Evolutionary conservation across 1,140 invertebrate species (phyloP).

Genomic region (Drosophila watanabei): DNA sequence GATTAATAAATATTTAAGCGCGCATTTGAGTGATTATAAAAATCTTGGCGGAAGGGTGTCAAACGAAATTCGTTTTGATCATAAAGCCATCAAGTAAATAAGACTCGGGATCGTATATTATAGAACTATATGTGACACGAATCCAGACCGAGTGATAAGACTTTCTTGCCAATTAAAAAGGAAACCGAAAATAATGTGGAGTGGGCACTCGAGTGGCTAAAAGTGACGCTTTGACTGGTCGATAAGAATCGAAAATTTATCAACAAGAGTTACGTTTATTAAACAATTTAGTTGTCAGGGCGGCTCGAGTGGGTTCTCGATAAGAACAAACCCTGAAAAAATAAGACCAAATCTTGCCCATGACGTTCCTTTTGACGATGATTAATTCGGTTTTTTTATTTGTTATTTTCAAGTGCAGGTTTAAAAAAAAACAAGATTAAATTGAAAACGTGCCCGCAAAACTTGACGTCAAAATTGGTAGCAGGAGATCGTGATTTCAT

Average conservation of each 20-base stretch:
- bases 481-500: conserved; percentile 12
- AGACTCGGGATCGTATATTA: conserved; percentile 1
- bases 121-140: conserved; percentile 25
- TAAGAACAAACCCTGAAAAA: conserved; percentile 43
- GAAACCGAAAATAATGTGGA: conserved; percentile 46
- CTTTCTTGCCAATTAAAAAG: conserved; percentile 36
- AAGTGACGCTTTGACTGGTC: conserved; percentile 45
- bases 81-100: conserved; percentile 55
- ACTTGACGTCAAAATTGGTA: conserved; percentile 30
- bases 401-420: conserved; percentile 14
- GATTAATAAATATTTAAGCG: conserved; percentile 51
- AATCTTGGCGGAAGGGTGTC: conserved; percentile 41
- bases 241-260: conserved; percentile 51
- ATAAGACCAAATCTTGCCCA: conserved; percentile 48
- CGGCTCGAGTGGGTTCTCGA: conserved; percentile 32
- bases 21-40: conserved; percentile 52
- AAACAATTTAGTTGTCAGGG: conserved; percentile 67
- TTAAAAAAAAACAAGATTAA: conserved; percentile 29
- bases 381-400: conserved; percentile 32
- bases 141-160: conserved; percentile 28
- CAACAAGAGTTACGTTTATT: conserved; percentile 60
- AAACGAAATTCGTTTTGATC: conserved; percentile 32
- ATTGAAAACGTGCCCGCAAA: conserved; percentile 14
- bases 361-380: conserved; percentile 40
- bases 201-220: conserved; percentile 53